Evolutionary conservation across 2,797 vertebrate genomes (phyloP).

Genomic region (Philypnodon macrostomus): DNA sequence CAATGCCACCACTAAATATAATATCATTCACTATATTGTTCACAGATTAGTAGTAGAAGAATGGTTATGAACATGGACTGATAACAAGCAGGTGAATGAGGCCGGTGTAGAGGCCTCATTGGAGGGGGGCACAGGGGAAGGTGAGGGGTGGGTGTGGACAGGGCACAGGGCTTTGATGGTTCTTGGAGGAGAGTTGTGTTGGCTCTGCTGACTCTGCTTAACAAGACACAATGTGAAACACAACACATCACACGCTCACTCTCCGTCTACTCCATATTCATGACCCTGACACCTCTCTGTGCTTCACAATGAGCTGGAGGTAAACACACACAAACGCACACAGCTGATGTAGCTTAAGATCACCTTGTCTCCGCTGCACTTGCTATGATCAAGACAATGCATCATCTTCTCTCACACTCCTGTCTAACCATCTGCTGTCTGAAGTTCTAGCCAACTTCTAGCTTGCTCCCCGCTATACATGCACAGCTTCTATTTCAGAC

Average conservation of each 20-base stretch:
- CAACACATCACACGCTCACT: conserved; percentile 58
- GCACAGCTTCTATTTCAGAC: conserved; percentile 13
- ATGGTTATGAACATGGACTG: too few relatives aligned
- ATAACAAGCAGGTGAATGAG: too few relatives aligned
- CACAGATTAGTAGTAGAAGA: too few relatives aligned
- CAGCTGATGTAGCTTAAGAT: conserved; percentile 15
- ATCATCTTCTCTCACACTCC: conserved; percentile 5
- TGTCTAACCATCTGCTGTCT: conserved; percentile 1
- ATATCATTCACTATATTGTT: too few relatives aligned
- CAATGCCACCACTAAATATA: too few relatives aligned
- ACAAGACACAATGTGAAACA: conserved; percentile 70
- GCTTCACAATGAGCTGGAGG: conserved; percentile 40
- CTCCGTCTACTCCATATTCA: conserved; percentile 65
- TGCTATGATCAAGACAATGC: neutral
- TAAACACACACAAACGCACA: conserved; percentile 35
- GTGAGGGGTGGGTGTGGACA: too few relatives aligned
- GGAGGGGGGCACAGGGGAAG: too few relatives aligned
- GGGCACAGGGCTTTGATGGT: too few relatives aligned
- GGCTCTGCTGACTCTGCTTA: conserved; percentile 71
- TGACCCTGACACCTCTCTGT: conserved; percentile 51
- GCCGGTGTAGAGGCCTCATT: conserved; percentile 38
- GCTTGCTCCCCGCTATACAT: too few relatives aligned
- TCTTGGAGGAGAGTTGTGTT: conserved; percentile 68
- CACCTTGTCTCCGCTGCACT: conserved; percentile 24
- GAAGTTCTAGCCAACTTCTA: conserved; percentile 7